A percentile compares a stretch with the other conserved stretches of the same genome.
Evolutionary conservation across 2,113 vertebrate species (phyloP).

Genomic region (Gobiocypris rarus): DNA sequence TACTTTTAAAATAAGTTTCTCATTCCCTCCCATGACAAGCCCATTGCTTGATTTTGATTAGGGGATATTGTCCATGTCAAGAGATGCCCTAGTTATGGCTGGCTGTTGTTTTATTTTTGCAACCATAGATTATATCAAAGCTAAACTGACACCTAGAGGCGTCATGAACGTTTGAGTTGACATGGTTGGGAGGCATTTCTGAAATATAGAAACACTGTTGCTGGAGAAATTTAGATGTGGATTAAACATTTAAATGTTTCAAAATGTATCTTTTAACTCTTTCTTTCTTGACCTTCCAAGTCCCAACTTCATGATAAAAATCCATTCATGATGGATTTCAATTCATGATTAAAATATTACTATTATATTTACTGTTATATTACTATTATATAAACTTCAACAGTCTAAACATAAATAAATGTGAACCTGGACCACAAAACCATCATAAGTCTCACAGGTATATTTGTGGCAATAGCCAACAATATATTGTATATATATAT

Average conservation of each 20-base stretch:
- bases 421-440: too few relatives aligned
- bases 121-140: background rate
- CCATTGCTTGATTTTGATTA: background rate
- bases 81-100: background rate
- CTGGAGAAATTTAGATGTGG: background rate
- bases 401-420: background rate
- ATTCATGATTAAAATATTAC: background rate
- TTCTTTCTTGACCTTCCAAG: background rate
- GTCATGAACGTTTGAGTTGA: background rate
- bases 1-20: background rate
- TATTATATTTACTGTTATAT: background rate
- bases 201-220: background rate
- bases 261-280: background rate
- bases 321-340: background rate
- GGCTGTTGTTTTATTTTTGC: background rate
- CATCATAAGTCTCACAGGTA: too few relatives aligned
- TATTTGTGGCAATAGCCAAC: too few relatives aligned
- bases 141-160: constrained; percentile 7
- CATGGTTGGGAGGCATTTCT: background rate
- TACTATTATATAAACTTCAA: background rate
- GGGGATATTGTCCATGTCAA: constrained; percentile 16
- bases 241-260: too few relatives aligned
- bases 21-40: background rate
- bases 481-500: too few relatives aligned
- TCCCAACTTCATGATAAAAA: background rate